Conservation (phyloP, 2,797 vertebrate species). For the Taeniopygia guttata region DNA sequence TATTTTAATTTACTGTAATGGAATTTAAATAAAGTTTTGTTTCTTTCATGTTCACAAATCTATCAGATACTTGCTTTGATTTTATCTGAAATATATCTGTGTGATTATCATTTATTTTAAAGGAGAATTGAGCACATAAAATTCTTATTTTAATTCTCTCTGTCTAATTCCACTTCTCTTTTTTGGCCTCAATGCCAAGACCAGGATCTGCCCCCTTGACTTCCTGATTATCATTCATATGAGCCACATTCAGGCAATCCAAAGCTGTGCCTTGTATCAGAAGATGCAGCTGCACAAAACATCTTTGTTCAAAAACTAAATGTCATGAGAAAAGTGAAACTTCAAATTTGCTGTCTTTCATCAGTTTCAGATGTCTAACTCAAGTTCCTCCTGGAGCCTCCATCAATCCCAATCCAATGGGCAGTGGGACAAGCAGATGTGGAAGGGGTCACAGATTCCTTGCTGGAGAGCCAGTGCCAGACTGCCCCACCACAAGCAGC, state of each 20-base stretch:
- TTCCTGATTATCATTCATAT: not conserved
- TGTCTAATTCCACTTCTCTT: not conserved
- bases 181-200: not conserved
- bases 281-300: not conserved
- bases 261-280: not conserved
- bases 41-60: not conserved
- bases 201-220: not conserved
- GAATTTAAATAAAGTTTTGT: not conserved
- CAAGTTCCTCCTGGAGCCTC: not conserved
- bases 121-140: not conserved
- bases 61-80: not conserved
- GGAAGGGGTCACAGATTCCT: not conserved
- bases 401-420: not conserved
- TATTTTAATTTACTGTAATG: not conserved
- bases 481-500: not conserved
- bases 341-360: not conserved
- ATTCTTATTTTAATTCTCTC: not conserved
- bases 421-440: not conserved
- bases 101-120: not conserved
- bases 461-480: not conserved
- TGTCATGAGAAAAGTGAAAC: rapidly evolving
- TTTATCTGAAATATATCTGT: not conserved
- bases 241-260: not conserved
- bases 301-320: not conserved
- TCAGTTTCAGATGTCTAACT: not conserved